Percentiles rank a stretch among this genome's conserved stretches.
Conservation (phyloP, 2,888 invertebrate species). For the Ceratothoa steindachneri region DNA sequence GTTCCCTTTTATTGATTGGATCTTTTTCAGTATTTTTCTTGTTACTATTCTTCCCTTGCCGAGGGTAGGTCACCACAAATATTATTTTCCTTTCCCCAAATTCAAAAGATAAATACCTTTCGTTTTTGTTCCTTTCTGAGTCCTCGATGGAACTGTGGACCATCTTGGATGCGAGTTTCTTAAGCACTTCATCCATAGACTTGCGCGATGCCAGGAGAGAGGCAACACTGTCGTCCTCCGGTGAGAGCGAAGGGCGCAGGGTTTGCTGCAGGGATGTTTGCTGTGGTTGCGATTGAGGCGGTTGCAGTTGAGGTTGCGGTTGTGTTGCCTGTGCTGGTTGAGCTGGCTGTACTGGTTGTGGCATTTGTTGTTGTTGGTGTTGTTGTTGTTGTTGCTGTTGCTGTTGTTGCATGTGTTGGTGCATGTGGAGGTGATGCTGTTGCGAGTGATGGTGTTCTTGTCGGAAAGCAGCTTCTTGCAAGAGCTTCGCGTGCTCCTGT, state of each 20-base stretch:
- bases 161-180: conserved; percentile 79
- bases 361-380: conserved; percentile 16
- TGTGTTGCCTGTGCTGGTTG: conserved; percentile 38
- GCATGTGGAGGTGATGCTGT: conserved; percentile 18
- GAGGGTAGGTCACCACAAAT: too few relatives aligned
- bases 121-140: conserved; percentile 41
- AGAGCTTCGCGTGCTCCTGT: conserved; percentile 37
- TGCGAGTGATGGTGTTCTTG: conserved; percentile 55
- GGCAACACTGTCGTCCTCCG: conserved; percentile 21
- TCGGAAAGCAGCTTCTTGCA: conserved; percentile 34
- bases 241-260: background rate
- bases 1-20: too few relatives aligned
- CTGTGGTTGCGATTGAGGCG: conserved; percentile 35
- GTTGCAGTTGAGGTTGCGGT: conserved; percentile 48
- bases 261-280: conserved; percentile 55
- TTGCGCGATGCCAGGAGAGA: conserved; percentile 22
- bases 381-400: conserved; percentile 21
- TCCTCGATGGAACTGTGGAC: conserved; percentile 62
- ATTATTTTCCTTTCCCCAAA: too few relatives aligned
- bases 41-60: too few relatives aligned
- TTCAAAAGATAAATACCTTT: conserved; percentile 24
- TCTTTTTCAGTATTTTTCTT: too few relatives aligned
- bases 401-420: conserved; percentile 14
- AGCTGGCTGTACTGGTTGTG: conserved; percentile 45
- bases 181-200: conserved; percentile 87